Conservation (phyloP, 2,113 vertebrate genomes). For the Hydrolagus affinis region DNA sequence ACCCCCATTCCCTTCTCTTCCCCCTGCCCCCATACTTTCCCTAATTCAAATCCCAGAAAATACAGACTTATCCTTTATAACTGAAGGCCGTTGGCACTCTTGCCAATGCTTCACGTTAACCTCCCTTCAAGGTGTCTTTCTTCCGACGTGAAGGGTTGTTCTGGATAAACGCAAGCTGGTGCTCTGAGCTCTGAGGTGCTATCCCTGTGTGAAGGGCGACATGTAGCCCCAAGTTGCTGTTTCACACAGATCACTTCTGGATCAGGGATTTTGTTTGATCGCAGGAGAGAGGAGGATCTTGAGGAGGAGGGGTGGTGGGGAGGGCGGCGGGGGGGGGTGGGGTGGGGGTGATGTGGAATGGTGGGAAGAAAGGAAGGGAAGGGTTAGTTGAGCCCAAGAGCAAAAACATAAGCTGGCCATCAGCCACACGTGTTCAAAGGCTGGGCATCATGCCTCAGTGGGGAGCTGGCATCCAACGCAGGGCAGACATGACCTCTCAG, state of each 20-base stretch:
- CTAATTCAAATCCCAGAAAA: too few species aligned
- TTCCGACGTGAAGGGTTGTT: too few species aligned
- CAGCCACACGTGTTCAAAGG: too few species aligned
- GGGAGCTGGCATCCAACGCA: not conserved
- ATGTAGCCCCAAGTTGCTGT: not conserved
- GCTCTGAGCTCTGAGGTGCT: too few species aligned
- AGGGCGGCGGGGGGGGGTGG: not conserved
- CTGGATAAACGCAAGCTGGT: too few species aligned
- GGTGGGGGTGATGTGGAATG: not conserved
- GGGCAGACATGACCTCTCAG: not conserved
- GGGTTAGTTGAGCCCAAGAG: not conserved
- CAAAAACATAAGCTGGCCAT: not conserved
- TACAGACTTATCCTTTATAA: too few species aligned
- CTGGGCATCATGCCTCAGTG: too few species aligned
- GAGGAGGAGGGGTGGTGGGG: not conserved
- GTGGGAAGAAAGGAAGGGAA: not conserved
- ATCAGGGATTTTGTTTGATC: not conserved
- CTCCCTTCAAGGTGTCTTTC: too few species aligned
- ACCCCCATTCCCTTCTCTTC: too few species aligned
- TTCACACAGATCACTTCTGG: not conserved
- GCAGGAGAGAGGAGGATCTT: not conserved
- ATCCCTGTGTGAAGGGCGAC: not conserved
- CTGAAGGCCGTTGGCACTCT: too few species aligned
- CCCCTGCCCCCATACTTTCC: too few species aligned
- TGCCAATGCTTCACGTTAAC: too few species aligned